Evolutionary conservation across 1,140 invertebrate species (phyloP), one percentile per base, ranked within the genome.

Genomic region (Euglossa dilemma): DNA sequence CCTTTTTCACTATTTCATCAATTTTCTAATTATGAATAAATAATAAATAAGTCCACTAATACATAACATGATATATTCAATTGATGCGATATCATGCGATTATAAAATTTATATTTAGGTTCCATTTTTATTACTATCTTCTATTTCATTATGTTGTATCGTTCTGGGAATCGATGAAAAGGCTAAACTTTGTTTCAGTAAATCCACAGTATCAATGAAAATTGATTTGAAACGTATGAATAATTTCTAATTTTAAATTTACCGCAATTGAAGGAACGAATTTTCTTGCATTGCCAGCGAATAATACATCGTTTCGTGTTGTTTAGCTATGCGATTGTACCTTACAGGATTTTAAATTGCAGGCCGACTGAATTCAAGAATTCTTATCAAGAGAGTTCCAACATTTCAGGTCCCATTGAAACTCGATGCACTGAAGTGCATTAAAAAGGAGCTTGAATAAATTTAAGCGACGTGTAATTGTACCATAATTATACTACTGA

Each of bases 281-380:
- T 64, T 64, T 64, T 43, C 36, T 43, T 64, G 36, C 18, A 64
- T 64, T 20, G 63, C 63, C 18, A 6, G 28, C 63, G 63, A 64
- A 64, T 64, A 43, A 64, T 64, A 18, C 18, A 43, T 43, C 14
- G 63, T 64, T 64, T 43, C 63, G 63, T 64, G 63, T 64, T 64
- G 14, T 36, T 8, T 64, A 6, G 63, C 28, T 43, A 43, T 64
- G 20, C 63, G 63, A 64, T 43, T 64, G 63, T 43, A 64, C 63
- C 36, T 43, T 64, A 36, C 43, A 43, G 63, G 43, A 64, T 64
- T 64, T 64, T 64, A 64, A 64, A 64, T 64, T 8, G 63, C 16
- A 43, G 6, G 6, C 63, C 16, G 63, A 20, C 16, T 16, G 63
- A 16, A 64, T 64, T 7, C 12, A 43, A 18, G 28, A 43, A 64